A percentile compares a stretch with the other conserved stretches of the same genome.
These are phyloP conservation scores for Vanessa atalanta DNA, from an alignment of 1,140 invertebrate species.

Conservation along the genomic window DNA sequence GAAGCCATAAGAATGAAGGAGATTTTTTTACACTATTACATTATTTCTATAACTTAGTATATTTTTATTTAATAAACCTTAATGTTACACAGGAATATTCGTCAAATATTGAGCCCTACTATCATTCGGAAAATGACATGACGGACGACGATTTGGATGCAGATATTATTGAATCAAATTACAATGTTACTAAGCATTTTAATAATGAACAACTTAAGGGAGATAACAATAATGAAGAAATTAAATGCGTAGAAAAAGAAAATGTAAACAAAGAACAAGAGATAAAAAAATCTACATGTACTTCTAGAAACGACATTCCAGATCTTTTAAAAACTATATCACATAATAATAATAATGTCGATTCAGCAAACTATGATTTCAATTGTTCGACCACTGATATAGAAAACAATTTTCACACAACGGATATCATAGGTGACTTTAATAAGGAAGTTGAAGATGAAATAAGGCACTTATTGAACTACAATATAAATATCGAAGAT, in stretches of 20 bases:
- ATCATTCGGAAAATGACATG: constrained; percentile 78
- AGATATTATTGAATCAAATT: constrained; percentile 47
- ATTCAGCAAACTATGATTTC: constrained; percentile 50
- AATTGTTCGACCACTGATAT: constrained; percentile 66
- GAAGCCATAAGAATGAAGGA: constrained; percentile 43
- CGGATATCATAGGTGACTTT: constrained; percentile 81
- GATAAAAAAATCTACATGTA: constrained; percentile 34
- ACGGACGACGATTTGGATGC: constrained; percentile 72
- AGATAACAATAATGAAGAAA: constrained; percentile 25
- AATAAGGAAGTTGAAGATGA: constrained; percentile 81
- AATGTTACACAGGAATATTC: constrained; percentile 65
- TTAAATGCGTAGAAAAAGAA: constrained; percentile 33
- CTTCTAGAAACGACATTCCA: constrained; percentile 59
- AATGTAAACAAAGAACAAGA: constrained; percentile 18
- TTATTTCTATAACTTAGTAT: constrained; percentile 1
- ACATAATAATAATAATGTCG: constrained; percentile 60
- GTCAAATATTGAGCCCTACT: constrained; percentile 68
- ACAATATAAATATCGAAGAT: constrained; percentile 76
- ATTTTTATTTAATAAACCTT: constrained; percentile 22
- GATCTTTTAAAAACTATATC: constrained; percentile 69
- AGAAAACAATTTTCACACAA: constrained; percentile 74
- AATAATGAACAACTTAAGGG: constrained; percentile 10
- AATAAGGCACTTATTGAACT: constrained; percentile 74
- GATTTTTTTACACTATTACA: not conserved
- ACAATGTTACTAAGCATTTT: constrained; percentile 2